Conservation (phyloP, 2,113 vertebrate species). For the Xenopus tropicalis region DNA sequence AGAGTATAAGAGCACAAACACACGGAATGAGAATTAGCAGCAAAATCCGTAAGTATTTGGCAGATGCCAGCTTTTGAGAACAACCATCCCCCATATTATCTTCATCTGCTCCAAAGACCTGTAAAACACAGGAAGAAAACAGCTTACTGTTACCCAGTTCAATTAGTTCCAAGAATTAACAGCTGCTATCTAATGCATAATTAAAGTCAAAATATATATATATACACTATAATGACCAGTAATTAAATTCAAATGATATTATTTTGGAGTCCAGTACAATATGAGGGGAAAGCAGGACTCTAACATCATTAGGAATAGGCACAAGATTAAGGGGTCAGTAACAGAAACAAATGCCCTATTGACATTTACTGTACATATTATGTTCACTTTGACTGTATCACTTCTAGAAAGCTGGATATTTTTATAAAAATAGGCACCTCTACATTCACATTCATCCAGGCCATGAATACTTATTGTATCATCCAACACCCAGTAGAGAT, state of each 20-base stretch:
- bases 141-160: constrained; percentile 24
- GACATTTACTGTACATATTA: too few species aligned
- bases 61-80: constrained; percentile 68
- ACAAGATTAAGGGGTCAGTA: too few species aligned
- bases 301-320: too few species aligned
- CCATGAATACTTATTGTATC: too few species aligned
- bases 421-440: too few species aligned
- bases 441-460: too few species aligned
- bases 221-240: background rate
- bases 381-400: too few species aligned
- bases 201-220: background rate
- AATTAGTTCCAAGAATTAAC: background rate
- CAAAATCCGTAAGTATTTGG: constrained; percentile 66
- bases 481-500: too few species aligned
- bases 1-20: constrained; percentile 71
- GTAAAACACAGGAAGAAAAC: constrained; percentile 43
- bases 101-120: constrained; percentile 68
- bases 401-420: too few species aligned
- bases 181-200: constrained; percentile 15
- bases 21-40: constrained; percentile 74
- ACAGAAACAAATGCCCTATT: too few species aligned
- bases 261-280: too few species aligned
- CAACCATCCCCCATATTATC: constrained; percentile 66
- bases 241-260: background rate
- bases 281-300: too few species aligned